Evolutionary conservation across 1,140 invertebrate genomes (phyloP), one percentile per base, ranked within the genome.

Genomic region (Whitmania pigra): DNA sequence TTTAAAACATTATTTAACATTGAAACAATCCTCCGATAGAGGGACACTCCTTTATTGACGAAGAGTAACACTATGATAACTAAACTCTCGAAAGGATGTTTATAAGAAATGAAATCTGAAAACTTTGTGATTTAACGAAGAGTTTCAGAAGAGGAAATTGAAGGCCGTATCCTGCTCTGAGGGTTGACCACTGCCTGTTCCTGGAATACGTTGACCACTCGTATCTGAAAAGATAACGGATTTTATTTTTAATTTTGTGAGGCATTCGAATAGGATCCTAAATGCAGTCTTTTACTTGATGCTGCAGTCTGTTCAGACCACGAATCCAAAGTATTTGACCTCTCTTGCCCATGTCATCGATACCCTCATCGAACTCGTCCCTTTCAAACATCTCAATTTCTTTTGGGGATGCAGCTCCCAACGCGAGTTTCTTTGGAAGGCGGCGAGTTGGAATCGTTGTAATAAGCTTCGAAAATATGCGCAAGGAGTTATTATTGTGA

Each of bases 291-390:
- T 86, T 87, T 92, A 99, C 96, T 93, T 99, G 95, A 84, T 95
- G 97, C 87, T 98, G 95, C 79, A 99, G 89, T 78, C 96, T 89
- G 78, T 94, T 98, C 72, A 98, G 87, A 78, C 96, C 95, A 77
- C 95, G 88, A 81, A 99, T 95, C 96, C 96, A 99, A 73, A 99
- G 87, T 83, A 99, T 98, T 87, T 98, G 95, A 78, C 95, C 96
- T 78, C 53, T 69, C 0, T 78, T 76, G 25, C 79, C 78, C 68
- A 74, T 77, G 68, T 75, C 75, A 22, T 70, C 69, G 17, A 74
- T 75, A 55, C 29, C 43, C 3, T 70, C 74, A 18, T 63, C 60
- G 18, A 72, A 68, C 0, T 18, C 77, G 74, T 25, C 71, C 27
- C 25, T 17, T 53, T 74, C 69, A 11, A 29, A 25, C 40, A 20